A percentile compares a stretch with the other conserved stretches of the same genome.
phyloP scores from a whole-genome alignment of 1,140 invertebrate genomes.

The Polypedilum vanderplanki region DNA sequence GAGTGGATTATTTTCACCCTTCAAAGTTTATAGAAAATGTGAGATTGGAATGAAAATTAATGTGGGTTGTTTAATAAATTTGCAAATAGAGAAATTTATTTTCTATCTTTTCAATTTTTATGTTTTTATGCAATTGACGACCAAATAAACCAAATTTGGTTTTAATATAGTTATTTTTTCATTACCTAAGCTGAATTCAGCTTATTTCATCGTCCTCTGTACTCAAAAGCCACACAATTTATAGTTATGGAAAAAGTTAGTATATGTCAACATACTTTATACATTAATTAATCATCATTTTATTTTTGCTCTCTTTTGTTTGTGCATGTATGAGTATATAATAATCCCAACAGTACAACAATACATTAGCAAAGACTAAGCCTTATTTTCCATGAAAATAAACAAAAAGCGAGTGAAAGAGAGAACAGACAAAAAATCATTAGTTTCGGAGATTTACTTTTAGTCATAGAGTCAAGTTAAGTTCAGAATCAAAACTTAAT shows the following conservation, averaged over 20 bases:
- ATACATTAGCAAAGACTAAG: too few relatives aligned
- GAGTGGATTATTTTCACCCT: not conserved
- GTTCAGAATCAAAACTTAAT: too few relatives aligned
- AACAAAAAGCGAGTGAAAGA: too few relatives aligned
- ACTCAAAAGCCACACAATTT: not conserved
- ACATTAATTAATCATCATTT: conserved; percentile 1
- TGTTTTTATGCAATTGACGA: not conserved
- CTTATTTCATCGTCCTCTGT: not conserved
- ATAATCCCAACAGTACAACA: too few relatives aligned
- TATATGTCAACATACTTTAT: conserved; percentile 8
- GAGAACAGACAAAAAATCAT: too few relatives aligned
- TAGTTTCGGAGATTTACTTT: too few relatives aligned
- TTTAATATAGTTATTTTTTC: not conserved
- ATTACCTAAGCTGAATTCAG: not conserved
- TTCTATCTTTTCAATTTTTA: not conserved
- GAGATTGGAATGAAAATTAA: not conserved
- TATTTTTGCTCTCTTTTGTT: not conserved
- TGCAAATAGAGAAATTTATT: not conserved
- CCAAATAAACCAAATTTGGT: not conserved
- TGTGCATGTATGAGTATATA: too few relatives aligned
- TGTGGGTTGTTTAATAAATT: not conserved
- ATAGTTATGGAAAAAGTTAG: not conserved
- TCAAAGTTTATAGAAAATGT: not conserved
- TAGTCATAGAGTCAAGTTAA: too few relatives aligned
- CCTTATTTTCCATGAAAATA: too few relatives aligned